Percentiles rank a stretch among this genome's conserved stretches.
These are phyloP conservation scores for Notospermus geniculatus DNA, from an alignment of 1,140 invertebrate genomes.

Conservation along the genomic window DNA sequence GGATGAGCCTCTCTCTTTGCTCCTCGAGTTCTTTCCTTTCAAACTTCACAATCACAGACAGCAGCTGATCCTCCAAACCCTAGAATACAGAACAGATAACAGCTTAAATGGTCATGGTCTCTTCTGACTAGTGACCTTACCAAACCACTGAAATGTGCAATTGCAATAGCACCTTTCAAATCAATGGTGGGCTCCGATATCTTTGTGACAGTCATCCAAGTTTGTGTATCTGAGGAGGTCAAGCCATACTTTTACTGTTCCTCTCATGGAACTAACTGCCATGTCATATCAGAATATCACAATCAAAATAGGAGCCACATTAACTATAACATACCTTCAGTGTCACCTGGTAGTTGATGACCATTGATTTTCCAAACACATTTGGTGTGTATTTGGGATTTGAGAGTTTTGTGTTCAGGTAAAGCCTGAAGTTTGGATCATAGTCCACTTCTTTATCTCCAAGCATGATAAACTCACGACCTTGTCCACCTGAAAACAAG, in stretches of 20 bases:
- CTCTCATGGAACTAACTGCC: too few species aligned
- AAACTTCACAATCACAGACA: constrained; percentile 80
- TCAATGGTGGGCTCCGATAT: not conserved
- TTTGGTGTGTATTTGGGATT: constrained; percentile 83
- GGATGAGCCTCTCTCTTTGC: constrained; percentile 69
- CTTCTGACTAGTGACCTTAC: too few species aligned
- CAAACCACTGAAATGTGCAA: not conserved
- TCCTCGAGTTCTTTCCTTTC: constrained; percentile 64
- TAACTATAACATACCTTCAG: too few species aligned
- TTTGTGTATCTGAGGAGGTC: too few species aligned
- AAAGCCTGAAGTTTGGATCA: constrained; percentile 80
- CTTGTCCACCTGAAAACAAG: constrained; percentile 61
- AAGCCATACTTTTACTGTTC: too few species aligned
- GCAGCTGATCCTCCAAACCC: constrained; percentile 82
- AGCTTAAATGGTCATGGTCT: too few species aligned
- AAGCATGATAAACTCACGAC: constrained; percentile 65
- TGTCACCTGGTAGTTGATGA: constrained; percentile 90
- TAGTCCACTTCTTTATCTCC: constrained; percentile 62
- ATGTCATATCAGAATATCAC: too few species aligned
- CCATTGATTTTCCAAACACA: constrained; percentile 78
- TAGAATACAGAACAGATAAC: constrained; percentile 39
- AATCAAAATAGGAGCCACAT: too few species aligned
- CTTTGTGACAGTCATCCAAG: too few species aligned
- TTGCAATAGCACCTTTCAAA: too few species aligned
- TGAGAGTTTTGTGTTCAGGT: constrained; percentile 81